Evolutionary conservation across 2,113 vertebrate genomes (phyloP), one percentile per base, ranked within the genome.

Genomic region (Hippocampus mohnikei): DNA sequence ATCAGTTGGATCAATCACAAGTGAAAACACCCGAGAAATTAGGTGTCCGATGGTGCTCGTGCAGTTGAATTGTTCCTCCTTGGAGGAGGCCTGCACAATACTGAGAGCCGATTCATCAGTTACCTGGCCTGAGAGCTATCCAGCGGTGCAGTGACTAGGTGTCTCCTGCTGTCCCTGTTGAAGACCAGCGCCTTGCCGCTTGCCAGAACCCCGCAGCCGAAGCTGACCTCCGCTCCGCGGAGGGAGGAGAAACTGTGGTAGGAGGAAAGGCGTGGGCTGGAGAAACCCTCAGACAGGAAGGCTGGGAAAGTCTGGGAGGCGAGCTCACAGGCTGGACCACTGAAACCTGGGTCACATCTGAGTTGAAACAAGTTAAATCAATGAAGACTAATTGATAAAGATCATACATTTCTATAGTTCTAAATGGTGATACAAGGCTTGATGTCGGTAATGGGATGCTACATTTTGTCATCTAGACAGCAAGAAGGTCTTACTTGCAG

Each of bases 51-150:
- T 10, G 8, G 25, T 16, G 56, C 27, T 29, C 15, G 16, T 60
- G 16, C 16, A 33, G 15, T 8, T 3, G 58, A 25, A 60, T 8
- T 62, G 18, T 33, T 62, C 9, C 18, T 13, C 27, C 58, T 59
- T 37, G 59, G 59, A 9, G 27, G 29, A 37, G 29, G 16, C 37
- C 33, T 10, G 25, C 13, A 27, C 58, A 15, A 25, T 29, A 5
- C 16, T n/a, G 8, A 37, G 33, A 12, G 20, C 20, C 40, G 46
- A 12, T 25, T 25, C 13, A 25, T 46, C 27, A 53, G 56, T 53
- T 89, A 98, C 97, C 96, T 96, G 88, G 97, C 98, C 76, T 98
- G 96, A 27, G 96, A 97, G 82, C 96, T 98, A 92, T 99, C 97
- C 21, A 99, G 91, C 25, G 96, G 95, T 27, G 96, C 90, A 0